Base-by-base conservation (phyloP, 2,888 invertebrate species). In the Synergus japonicus region DNA sequence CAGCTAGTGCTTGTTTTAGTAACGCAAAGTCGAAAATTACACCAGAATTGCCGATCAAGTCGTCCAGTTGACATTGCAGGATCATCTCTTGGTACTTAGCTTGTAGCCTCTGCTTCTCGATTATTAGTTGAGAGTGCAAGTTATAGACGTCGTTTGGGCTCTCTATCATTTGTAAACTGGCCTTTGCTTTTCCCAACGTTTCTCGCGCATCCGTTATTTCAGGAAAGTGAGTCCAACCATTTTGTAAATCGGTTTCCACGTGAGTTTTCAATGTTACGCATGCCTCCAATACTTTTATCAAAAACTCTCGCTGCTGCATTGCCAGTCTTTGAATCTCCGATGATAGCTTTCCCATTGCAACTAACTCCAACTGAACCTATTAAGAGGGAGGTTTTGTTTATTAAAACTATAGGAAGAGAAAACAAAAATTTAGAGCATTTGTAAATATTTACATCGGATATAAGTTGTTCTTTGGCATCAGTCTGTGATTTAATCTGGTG, bases 251-350 rank as follows among this genome's bases (percentile, higher is more conserved):
- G 76, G 95, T 95, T 92, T 96, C 96, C 76, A 96, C 95, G 92
- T 96, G 95, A 80, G 95, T 94, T 90, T 96, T 96, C 73, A 96
- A 92, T 81, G 95, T 95, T 69, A 95, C 95, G 91, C 96, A 95
- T 60, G 96, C 95, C 90, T 96, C 96, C 82, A 96, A 93, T 76
- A 96, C 95, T 90, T 96, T 95, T 82, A 96, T 93, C 83, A 96
- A 92, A 91, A 96, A 96, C 88, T 96, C 95, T 86, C 96, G 94
- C 91, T 96, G 96, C 88, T 95, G 95, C 92, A 94, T 93, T 81
- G 95, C 95, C 88, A 96, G 92, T 89, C 95, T 94, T 92, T 96
- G 95, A 83, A 96, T 95, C 89, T 96, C 95, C 84, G 94, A 93
- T 84, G 96, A 93, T 90, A 95, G 94, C 90, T 95, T 96, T 83